A percentile compares a stretch with the other conserved stretches of the same genome.
phyloP scores from a whole-genome alignment of 2,797 vertebrate genomes.

The Rhadinocentrus ornatus region DNA sequence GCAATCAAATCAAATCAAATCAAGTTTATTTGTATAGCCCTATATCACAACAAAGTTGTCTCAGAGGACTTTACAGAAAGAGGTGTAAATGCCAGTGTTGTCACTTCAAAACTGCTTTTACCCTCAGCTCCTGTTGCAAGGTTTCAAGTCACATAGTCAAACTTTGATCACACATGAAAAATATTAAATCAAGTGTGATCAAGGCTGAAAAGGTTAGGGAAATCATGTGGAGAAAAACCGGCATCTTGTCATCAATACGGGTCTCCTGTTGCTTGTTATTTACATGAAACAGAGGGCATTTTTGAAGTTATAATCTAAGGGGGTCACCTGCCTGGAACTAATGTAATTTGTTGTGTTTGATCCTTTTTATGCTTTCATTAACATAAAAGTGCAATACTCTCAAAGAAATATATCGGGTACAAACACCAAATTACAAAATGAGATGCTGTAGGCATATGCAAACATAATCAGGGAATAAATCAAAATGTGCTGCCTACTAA shows the following conservation, averaged over 20 bases:
- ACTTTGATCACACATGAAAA: slow-evolving; percentile 19
- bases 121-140: not conserved
- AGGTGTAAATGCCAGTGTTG: slow-evolving; percentile 4
- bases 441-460: slow-evolving; percentile 26
- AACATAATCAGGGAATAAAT: slow-evolving; percentile 45
- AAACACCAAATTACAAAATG: slow-evolving; percentile 34
- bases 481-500: slow-evolving; percentile 42
- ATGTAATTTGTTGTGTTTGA: slow-evolving; percentile 23
- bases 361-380: slow-evolving; percentile 29
- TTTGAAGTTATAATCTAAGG: slow-evolving; percentile 30
- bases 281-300: slow-evolving; percentile 17
- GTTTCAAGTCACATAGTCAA: slow-evolving; percentile 19
- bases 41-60: no score
- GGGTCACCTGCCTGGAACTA: slow-evolving; percentile 24
- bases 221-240: slow-evolving; percentile 11
- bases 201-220: not conserved
- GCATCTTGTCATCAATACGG: slow-evolving; percentile 7
- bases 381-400: slow-evolving; percentile 27
- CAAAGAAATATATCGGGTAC: slow-evolving; percentile 32
- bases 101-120: not conserved
- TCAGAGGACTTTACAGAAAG: no score
- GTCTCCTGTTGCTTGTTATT: slow-evolving; percentile 30
- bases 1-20: no score
- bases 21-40: no score
- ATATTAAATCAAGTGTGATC: slow-evolving; percentile 13